Base-by-base conservation (phyloP, 2,113 vertebrate species). In the Baryphthengus martii region DNA sequence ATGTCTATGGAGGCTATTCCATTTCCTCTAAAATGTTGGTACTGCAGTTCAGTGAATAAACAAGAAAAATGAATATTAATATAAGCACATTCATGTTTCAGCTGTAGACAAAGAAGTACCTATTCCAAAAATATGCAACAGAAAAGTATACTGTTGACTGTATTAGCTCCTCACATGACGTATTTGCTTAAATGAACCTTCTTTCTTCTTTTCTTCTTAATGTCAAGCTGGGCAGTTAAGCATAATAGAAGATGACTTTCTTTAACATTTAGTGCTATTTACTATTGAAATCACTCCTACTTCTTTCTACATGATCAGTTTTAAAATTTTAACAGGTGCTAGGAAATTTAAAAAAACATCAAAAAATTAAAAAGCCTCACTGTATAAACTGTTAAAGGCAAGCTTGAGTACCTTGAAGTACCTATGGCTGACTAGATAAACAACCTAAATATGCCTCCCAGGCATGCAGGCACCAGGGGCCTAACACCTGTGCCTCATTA, bases 401-500 rank as follows among this genome's bases (percentile, higher is more conserved):
- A 98, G 98, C 97, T 95, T 97, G 97, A 98, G 95, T 98, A 98
- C 97, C 97, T 98, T 97, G 97, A 97, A 96, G 96, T 97, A 98
- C 98, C 98, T 98, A 97, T 97, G 97, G 97, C 97, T 98, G 97
- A 98, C 97, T 94, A 98, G 97, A 98, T 97, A 98, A 98, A 98
- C 98, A 98, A 98, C 98, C 95, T 97, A 98, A 98, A 98, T 98
- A 97, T 97, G 97, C 98, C 98, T 98, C 98, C 97, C 94, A 98
- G 98, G 98, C 98, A 97, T 86, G 91, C 96, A 98, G 97, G 70
- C 98, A 98, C 98, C 96, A 98, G 97, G 98, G 98, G 98, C 98
- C 97, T 98, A 98, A 98, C 98, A 98, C 98, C 98, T 98, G 98
- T 98, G 97, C 97, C 98, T 98, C 98, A 98, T 98, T 98, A 98